Evolutionary conservation across 2,888 invertebrate species (phyloP).

Genomic region (Eristalis intricaria): DNA sequence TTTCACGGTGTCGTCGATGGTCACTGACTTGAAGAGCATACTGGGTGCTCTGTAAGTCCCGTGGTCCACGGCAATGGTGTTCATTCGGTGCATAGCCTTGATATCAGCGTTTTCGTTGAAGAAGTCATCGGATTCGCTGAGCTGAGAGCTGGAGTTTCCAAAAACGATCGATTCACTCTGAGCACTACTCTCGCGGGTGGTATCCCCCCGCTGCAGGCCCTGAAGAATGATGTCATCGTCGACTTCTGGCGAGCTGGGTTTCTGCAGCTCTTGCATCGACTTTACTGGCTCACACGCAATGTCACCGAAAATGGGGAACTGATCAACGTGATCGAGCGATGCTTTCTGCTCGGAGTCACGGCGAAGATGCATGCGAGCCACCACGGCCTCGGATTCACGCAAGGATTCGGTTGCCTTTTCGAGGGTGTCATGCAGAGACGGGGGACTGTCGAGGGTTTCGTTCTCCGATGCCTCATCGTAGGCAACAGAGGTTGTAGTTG

Average conservation of each 20-base stretch:
- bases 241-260: constrained; percentile 73
- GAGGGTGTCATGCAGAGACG: constrained; percentile 73
- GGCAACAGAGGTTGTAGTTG: constrained; percentile 41
- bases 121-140: constrained; percentile 46
- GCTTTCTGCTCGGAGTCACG: constrained; percentile 73
- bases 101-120: constrained; percentile 35
- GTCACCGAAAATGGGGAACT: constrained; percentile 74
- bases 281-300: constrained; percentile 69
- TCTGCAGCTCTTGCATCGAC: constrained; percentile 74
- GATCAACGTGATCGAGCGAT: constrained; percentile 32
- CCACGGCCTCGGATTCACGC: constrained; percentile 75
- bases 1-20: constrained; percentile 74
- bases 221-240: constrained; percentile 77
- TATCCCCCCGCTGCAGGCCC: constrained; percentile 74
- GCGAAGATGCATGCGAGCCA: constrained; percentile 76
- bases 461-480: constrained; percentile 71
- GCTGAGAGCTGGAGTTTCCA: constrained; percentile 60
- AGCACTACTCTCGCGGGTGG: constrained; percentile 75
- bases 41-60: constrained; percentile 63
- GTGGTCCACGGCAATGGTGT: constrained; percentile 75
- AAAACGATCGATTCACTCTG: constrained; percentile 77
- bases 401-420: constrained; percentile 75
- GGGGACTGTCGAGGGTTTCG: constrained; percentile 70
- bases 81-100: constrained; percentile 73
- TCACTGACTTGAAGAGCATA: constrained; percentile 74